Conservation (phyloP, 2,888 invertebrate species). For the Phyto melanocephala region DNA sequence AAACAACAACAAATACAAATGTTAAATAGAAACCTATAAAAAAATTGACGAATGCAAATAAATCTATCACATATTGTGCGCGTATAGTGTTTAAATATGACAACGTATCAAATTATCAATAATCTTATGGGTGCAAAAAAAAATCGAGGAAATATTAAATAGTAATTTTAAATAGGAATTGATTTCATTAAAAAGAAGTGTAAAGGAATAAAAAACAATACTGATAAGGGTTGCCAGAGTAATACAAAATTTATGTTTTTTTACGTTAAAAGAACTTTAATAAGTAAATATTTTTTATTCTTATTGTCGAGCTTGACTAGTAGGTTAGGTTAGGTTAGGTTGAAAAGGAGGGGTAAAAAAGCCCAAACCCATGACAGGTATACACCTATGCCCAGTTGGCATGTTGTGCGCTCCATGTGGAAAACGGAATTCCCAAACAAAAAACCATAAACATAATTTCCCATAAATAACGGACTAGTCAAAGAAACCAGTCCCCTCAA, state of each 20-base stretch:
- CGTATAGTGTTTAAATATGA: conserved; percentile 15
- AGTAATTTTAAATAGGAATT: conserved; percentile 4
- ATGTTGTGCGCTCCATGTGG: no score
- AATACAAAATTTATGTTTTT: conserved; percentile 9
- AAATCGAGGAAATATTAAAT: conserved; percentile 21
- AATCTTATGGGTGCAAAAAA: background rate
- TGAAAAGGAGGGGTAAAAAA: no score
- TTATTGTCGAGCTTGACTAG: no score
- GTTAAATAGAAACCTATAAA: conserved; percentile 13
- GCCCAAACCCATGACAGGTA: no score
- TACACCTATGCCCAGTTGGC: no score
- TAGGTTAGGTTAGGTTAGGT: no score
- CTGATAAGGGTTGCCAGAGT: conserved; percentile 20
- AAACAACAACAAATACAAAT: conserved; percentile 31
- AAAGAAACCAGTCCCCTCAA: no score
- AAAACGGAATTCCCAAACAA: no score
- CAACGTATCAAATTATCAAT: conserved; percentile 34
- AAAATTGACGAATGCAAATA: conserved; percentile 26
- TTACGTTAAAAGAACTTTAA: no score
- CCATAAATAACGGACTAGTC: no score
- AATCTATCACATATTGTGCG: conserved; percentile 31
- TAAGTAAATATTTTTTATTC: no score
- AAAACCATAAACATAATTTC: no score
- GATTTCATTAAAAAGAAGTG: background rate
- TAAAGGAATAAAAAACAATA: background rate